Evolutionary conservation across 2,797 vertebrate genomes (phyloP).

Genomic region (Adrianichthys oophorus): DNA sequence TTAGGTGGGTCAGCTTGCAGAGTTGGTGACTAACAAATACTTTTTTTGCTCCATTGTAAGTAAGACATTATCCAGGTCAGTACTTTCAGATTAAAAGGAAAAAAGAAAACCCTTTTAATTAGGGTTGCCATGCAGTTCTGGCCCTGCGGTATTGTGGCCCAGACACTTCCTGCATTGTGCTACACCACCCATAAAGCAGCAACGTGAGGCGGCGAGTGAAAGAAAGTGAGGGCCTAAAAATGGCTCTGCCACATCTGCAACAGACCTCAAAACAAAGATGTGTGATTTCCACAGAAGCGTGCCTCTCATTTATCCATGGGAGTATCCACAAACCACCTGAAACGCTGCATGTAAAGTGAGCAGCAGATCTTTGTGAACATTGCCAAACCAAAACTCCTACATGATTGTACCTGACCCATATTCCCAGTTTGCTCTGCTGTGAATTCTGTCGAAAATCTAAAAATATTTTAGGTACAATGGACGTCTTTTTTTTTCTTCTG

Average conservation of each 20-base stretch:
- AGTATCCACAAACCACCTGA: constrained; percentile 31
- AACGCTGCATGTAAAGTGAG: not conserved
- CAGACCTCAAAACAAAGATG: constrained; percentile 58
- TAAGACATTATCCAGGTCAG: constrained; percentile 63
- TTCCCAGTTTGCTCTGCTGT: constrained; percentile 21
- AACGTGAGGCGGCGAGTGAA: constrained; percentile 46
- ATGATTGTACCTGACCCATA: constrained; percentile 5
- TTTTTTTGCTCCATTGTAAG: constrained; percentile 42
- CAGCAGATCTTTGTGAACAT: constrained; percentile 16
- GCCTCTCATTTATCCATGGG: constrained; percentile 28
- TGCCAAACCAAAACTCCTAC: constrained; percentile 21
- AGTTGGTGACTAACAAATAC: too few relatives aligned
- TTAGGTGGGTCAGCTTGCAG: too few relatives aligned
- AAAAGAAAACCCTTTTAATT: constrained; percentile 77
- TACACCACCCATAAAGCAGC: constrained; percentile 66
- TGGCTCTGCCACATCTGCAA: constrained; percentile 62
- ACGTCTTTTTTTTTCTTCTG: constrained; percentile 47
- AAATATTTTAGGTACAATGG: constrained; percentile 29
- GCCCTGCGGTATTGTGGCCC: constrained; percentile 63
- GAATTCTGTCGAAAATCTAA: constrained; percentile 38
- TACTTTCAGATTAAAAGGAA: constrained; percentile 69
- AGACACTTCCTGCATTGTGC: constrained; percentile 76
- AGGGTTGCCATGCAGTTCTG: constrained; percentile 63
- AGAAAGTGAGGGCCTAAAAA: constrained; percentile 73
- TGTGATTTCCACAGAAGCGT: constrained; percentile 35